Evolutionary conservation across 2,888 invertebrate genomes (phyloP).

Genomic region (Saturnia japonica): DNA sequence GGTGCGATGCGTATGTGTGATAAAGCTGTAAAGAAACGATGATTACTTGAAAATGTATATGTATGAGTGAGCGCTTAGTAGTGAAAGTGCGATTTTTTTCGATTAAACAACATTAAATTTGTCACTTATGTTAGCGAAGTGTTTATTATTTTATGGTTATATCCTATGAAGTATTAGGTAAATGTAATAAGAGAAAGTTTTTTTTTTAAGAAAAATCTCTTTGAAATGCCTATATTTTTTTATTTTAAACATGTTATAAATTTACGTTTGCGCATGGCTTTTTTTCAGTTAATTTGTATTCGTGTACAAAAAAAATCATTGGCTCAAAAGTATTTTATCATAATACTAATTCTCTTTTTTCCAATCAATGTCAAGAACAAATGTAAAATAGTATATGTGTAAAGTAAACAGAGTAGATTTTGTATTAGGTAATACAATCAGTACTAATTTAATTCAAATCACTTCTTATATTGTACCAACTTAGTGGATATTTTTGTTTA

Average conservation of each 20-base stretch:
- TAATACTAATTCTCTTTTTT: too few relatives aligned
- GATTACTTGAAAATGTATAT: conserved; percentile 22
- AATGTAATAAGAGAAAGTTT: conserved; percentile 2
- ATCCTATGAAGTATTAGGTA: neutral
- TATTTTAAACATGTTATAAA: neutral
- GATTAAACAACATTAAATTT: conserved; percentile 7
- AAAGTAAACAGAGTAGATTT: neutral
- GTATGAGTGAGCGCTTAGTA: conserved; percentile 18
- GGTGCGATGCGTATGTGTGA: conserved; percentile 26
- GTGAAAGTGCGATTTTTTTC: conserved; percentile 21
- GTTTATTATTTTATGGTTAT: neutral
- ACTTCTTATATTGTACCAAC: neutral
- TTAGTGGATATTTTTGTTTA: neutral
- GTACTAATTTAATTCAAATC: too few relatives aligned
- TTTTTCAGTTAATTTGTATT: neutral
- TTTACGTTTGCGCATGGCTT: neutral
- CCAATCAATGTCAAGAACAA: too few relatives aligned
- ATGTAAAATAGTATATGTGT: neutral
- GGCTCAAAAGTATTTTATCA: too few relatives aligned
- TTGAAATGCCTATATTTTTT: neutral
- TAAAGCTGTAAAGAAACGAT: conserved; percentile 34
- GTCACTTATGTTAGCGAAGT: neutral
- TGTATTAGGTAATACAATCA: neutral
- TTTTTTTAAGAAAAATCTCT: neutral
- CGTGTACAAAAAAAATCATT: too few relatives aligned